Percentiles rank a stretch among this genome's conserved stretches.
Conservation (phyloP, 2,113 vertebrate genomes). For the Salvelinus sp. region DNA sequence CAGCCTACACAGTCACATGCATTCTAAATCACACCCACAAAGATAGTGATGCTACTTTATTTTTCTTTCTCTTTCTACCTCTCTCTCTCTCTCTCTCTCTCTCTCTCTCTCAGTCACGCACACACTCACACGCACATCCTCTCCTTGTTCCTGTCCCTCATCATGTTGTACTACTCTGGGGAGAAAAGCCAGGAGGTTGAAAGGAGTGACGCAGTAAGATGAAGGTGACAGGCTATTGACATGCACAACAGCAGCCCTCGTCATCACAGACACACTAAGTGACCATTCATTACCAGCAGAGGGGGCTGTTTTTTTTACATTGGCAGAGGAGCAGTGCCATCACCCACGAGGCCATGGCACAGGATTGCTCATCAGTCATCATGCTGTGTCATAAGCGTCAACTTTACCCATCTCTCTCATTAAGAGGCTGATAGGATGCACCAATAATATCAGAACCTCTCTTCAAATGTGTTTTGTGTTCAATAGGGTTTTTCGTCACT, state of each 20-base stretch:
- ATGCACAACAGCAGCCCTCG: background rate
- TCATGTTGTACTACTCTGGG: background rate
- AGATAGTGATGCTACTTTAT: too few relatives aligned
- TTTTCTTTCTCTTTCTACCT: too few relatives aligned
- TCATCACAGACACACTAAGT: background rate
- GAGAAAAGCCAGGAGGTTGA: background rate
- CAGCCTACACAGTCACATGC: background rate
- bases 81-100: background rate
- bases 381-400: background rate
- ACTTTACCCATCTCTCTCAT: too few relatives aligned
- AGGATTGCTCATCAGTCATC: slow-evolving; percentile 31
- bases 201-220: background rate
- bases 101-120: background rate
- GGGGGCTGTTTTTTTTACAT: slow-evolving; percentile 54
- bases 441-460: too few relatives aligned
- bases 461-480: too few relatives aligned
- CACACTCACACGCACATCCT: background rate
- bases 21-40: background rate
- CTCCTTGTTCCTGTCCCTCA: background rate
- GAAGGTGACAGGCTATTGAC: background rate
- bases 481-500: too few relatives aligned
- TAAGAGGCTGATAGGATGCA: too few relatives aligned
- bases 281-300: slow-evolving; percentile 48
- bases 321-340: slow-evolving; percentile 34
- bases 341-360: slow-evolving; percentile 56